Evolutionary conservation across 2,797 vertebrate species (phyloP).

Genomic region (Liparis tanakae): DNA sequence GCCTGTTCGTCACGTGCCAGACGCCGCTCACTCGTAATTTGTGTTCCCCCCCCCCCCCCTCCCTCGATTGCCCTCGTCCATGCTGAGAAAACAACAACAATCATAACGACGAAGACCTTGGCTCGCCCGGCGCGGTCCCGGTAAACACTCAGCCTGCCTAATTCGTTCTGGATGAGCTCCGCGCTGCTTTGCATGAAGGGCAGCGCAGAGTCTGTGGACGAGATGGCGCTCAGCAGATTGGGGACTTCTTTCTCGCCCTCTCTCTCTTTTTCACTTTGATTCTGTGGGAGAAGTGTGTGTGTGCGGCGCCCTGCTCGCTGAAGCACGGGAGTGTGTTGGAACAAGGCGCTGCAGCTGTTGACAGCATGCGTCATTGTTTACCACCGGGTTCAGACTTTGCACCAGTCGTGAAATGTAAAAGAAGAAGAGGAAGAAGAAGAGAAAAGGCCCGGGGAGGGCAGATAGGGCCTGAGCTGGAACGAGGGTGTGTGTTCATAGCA

Average conservation of each 20-base stretch:
- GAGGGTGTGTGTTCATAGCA: neutral
- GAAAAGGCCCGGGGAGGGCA: slow-evolving; percentile 51
- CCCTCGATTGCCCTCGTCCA: slow-evolving; percentile 19
- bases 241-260: neutral
- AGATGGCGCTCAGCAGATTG: slow-evolving; percentile 28
- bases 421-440: slow-evolving; percentile 47
- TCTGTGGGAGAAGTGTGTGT: slow-evolving; percentile 48
- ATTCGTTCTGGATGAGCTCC: slow-evolving; percentile 54
- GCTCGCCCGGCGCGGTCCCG: slow-evolving; percentile 17
- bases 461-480: slow-evolving; percentile 29
- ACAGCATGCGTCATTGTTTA: slow-evolving; percentile 75
- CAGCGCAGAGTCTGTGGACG: slow-evolving; percentile 4
- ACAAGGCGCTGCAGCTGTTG: slow-evolving; percentile 55
- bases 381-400: slow-evolving; percentile 66
- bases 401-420: slow-evolving; percentile 54
- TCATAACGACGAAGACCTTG: slow-evolving; percentile 6
- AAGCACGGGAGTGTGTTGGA: slow-evolving; percentile 50
- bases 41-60: neutral
- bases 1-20: slow-evolving; percentile 59
- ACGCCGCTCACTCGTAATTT: slow-evolving; percentile 2
- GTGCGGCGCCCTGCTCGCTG: slow-evolving; percentile 50
- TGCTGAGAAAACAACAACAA: slow-evolving; percentile 15
- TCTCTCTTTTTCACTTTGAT: slow-evolving; percentile 44
- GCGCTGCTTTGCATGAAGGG: slow-evolving; percentile 45
- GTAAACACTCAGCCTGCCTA: neutral